Conservation (phyloP, 2,888 invertebrate species). For the Synergus itoensis region DNA sequence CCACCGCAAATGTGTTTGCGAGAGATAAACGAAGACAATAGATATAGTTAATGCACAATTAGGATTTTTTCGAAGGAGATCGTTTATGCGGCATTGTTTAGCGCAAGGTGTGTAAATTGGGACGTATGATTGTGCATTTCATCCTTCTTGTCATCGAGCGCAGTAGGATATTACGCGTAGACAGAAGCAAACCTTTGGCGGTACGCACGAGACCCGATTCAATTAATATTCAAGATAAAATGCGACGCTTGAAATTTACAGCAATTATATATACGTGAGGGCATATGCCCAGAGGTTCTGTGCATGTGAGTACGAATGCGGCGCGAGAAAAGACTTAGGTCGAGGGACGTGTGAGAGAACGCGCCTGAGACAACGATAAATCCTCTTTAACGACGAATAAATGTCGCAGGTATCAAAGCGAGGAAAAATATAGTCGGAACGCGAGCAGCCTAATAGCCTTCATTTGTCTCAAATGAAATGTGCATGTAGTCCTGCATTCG, state of each 20-base stretch:
- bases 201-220: constrained; percentile 30
- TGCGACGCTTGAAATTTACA: constrained; percentile 40
- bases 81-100: neutral
- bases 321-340: constrained; percentile 39
- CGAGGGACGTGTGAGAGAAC: constrained; percentile 45
- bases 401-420: constrained; percentile 46
- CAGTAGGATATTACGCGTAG: constrained; percentile 26
- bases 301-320: constrained; percentile 26
- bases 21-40: neutral
- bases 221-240: constrained; percentile 41
- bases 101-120: neutral
- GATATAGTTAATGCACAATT: too few species aligned
- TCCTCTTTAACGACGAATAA: constrained; percentile 53
- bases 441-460: constrained; percentile 51
- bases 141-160: constrained; percentile 28
- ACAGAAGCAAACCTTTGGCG: constrained; percentile 39
- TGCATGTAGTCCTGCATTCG: constrained; percentile 29
- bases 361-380: constrained; percentile 50
- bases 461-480: constrained; percentile 53
- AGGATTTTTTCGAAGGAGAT: neutral
- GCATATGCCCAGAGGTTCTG: constrained; percentile 14
- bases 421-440: constrained; percentile 50
- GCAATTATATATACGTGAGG: constrained; percentile 38
- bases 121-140: neutral
- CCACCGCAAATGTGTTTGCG: constrained; percentile 51